A percentile compares a stretch with the other conserved stretches of the same genome.
Evolutionary conservation across 2,797 vertebrate species (phyloP).

Genomic region (Etheostoma perlongum): DNA sequence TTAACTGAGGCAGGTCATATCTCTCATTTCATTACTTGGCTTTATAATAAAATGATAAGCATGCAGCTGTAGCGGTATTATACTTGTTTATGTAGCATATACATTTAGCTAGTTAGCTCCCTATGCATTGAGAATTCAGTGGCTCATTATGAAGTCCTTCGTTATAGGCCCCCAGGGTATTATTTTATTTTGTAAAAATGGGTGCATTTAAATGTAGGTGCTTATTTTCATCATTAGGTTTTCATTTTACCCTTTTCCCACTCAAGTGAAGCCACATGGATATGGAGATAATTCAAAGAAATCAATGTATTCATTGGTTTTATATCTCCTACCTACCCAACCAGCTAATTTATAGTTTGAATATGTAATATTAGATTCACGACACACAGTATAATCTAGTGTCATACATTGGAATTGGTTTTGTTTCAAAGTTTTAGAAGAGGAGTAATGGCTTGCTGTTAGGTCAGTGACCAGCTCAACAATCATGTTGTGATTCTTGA

Average conservation of each 20-base stretch:
- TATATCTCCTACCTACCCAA: neutral
- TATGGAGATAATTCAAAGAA: neutral
- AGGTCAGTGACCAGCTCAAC: slow-evolving; percentile 32
- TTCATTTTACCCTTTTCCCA: neutral
- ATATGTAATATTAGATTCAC: neutral
- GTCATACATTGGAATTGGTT: slow-evolving; percentile 6
- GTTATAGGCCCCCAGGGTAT: neutral
- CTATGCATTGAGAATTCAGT: neutral
- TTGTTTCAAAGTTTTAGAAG: slow-evolving; percentile 7
- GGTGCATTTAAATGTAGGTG: neutral
- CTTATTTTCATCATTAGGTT: neutral
- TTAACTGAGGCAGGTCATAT: slow-evolving; percentile 4
- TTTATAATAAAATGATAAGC: neutral
- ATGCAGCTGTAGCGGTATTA: neutral
- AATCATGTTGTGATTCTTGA: slow-evolving; percentile 38
- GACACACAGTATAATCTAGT: neutral
- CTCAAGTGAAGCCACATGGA: slow-evolving; percentile 1
- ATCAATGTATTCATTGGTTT: neutral
- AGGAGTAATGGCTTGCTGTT: slow-evolving; percentile 25
- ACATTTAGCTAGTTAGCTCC: neutral
- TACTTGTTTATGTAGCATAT: neutral
- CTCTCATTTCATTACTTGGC: neutral
- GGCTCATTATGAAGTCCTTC: neutral
- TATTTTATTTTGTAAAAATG: slow-evolving; percentile 1
- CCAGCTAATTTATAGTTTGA: neutral